Evolutionary conservation across 2,888 invertebrate species (phyloP), one percentile per base, ranked within the genome.

Genomic region (Anticlea derivata): DNA sequence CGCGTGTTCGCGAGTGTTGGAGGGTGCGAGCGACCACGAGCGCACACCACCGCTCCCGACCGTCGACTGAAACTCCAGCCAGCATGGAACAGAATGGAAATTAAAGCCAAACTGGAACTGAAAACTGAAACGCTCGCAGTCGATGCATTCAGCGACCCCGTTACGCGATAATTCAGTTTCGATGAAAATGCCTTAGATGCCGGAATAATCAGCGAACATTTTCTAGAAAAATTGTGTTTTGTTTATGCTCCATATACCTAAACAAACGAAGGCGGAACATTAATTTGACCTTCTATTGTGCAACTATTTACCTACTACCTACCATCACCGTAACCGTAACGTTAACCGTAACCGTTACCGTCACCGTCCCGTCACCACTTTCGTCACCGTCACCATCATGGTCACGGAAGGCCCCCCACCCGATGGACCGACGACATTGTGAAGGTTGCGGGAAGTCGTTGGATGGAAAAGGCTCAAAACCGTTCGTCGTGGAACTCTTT

Each of bases 141-240:
- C 45, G 43, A 40, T 61, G 58, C 56, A 61, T 56, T 55, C 41
- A 27, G 35, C 47, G 27, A 56, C 50, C 51, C 40, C 33, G 47
- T 50, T 52, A 39, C 48, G n/a, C 50, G 30, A 50, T 56, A 58
- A 43, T 56, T 52, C 50, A 50, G 38, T 47, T 58, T 48, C 50
- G 29, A 48, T 50, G 35, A 27, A 47, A 31, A 26, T 46, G 41
- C 26, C 49, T 46, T 26, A 26, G 37, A 38, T 26, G 23, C 34
- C 26, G 11, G 24, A 45, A 35, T 20, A 29, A 43, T 37, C 20
- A 24, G 23, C 7, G 26, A 30, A 7, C 7, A 11, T 10, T 31
- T 37, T 35, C 33, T 23, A 23, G 8, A 8, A 24, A 35, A 12
- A 30, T 38, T 4, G 17, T 20, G 20, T 27, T 27, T 23, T 30